A percentile compares a stretch with the other conserved stretches of the same genome.
These are phyloP conservation scores for Promerops cafer DNA, from an alignment of 2,113 vertebrate genomes.

Conservation along the genomic window DNA sequence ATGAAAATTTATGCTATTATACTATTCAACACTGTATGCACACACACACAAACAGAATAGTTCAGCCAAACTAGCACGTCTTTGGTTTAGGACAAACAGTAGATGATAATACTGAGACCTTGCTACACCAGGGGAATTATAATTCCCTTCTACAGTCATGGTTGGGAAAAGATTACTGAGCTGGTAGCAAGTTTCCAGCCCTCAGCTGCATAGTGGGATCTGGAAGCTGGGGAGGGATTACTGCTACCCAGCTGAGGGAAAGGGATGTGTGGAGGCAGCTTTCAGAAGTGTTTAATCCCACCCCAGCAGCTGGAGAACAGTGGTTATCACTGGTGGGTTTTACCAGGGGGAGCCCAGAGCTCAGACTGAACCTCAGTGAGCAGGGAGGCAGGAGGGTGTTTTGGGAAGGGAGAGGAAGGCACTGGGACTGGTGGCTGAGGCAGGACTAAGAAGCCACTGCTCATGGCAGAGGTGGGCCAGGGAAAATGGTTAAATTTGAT, in stretches of 20 bases:
- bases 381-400: background rate
- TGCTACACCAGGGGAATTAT: background rate
- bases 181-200: background rate
- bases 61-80: background rate
- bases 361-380: background rate
- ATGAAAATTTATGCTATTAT: background rate
- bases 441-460: background rate
- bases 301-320: background rate
- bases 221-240: constrained; percentile 36
- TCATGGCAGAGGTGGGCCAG: background rate
- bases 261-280: background rate
- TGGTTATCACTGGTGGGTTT: background rate
- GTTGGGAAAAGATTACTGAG: constrained; percentile 11
- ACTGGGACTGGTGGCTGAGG: background rate
- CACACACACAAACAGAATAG: background rate
- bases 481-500: background rate
- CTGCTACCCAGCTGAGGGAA: background rate
- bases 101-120: constrained; percentile 21
- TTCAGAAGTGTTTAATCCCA: constrained; percentile 27
- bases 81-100: constrained; percentile 36
- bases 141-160: constrained; percentile 47
- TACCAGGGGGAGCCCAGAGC: background rate
- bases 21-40: background rate
- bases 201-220: background rate
- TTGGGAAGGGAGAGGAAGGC: background rate